Conservation (phyloP, 1,140 invertebrate species). For the Hypsibius dujardini region DNA sequence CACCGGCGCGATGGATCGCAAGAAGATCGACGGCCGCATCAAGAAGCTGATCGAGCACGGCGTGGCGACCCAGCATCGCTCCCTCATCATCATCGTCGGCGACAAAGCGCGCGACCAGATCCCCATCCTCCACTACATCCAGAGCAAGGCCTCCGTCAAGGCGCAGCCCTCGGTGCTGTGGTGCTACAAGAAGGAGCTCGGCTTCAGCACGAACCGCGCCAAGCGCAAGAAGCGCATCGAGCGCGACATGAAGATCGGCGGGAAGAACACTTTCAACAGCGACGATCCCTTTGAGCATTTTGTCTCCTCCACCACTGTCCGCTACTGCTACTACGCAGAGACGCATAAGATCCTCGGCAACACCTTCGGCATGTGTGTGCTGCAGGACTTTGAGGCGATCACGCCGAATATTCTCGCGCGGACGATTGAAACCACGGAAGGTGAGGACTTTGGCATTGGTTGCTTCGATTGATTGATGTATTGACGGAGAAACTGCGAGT, state of each 20-base stretch:
- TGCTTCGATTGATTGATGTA: no score
- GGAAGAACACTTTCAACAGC: conserved; percentile 69
- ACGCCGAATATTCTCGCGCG: conserved; percentile 94
- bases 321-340: conserved; percentile 91
- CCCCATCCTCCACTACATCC: conserved; percentile 87
- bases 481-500: no score
- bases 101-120: conserved; percentile 91
- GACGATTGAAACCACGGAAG: conserved; percentile 95
- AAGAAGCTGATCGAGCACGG: conserved; percentile 92
- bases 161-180: conserved; percentile 74
- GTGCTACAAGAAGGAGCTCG: conserved; percentile 95
- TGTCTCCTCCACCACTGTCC: conserved; percentile 80
- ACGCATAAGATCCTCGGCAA: conserved; percentile 94
- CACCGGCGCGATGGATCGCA: conserved; percentile 32
- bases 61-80: conserved; percentile 60
- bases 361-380: conserved; percentile 55
- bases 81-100: conserved; percentile 83
- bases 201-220: conserved; percentile 61
- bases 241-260: conserved; percentile 62
- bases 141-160: conserved; percentile 79
- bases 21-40: conserved; percentile 92
- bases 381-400: conserved; percentile 89
- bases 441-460: no score
- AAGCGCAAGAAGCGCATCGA: conserved; percentile 78
- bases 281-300: conserved; percentile 95